phyloP scores from a whole-genome alignment of 1,140 invertebrate species.

The Halictus rubicundus region DNA sequence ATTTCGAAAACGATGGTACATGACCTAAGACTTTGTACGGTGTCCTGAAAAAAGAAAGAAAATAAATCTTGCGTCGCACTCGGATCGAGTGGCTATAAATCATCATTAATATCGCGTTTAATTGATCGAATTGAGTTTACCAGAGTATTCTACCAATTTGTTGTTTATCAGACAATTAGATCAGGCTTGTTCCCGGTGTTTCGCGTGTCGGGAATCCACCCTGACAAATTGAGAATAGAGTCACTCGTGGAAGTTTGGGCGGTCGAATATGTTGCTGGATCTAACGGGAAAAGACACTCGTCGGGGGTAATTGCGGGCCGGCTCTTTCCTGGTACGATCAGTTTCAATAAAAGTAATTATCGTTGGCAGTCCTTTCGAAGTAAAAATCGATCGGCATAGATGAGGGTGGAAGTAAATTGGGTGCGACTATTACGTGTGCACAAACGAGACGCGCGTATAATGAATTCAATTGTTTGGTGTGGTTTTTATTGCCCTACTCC shows the following conservation, averaged over 20 bases:
- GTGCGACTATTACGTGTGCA: slow-evolving; percentile 52
- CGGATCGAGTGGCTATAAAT: not conserved
- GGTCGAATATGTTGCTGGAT: not conserved
- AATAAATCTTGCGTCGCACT: not conserved
- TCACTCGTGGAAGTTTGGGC: slow-evolving; percentile 6
- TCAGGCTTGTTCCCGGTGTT: not conserved
- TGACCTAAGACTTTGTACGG: not conserved
- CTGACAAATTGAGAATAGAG: not conserved
- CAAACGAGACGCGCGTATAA: slow-evolving; percentile 58
- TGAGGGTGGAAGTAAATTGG: slow-evolving; percentile 61
- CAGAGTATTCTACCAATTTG: slow-evolving; percentile 15
- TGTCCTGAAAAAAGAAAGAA: not conserved
- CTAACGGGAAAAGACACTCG: slow-evolving; percentile 5
- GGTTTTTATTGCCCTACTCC: slow-evolving; percentile 62
- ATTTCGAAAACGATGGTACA: not conserved
- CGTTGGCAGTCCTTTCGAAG: slow-evolving; percentile 42
- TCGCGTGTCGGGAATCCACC: not conserved
- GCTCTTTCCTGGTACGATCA: slow-evolving; percentile 54
- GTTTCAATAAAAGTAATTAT: slow-evolving; percentile 66
- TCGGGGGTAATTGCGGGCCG: slow-evolving; percentile 50
- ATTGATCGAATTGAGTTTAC: slow-evolving; percentile 17
- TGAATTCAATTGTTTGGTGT: slow-evolving; percentile 65
- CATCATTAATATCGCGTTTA: not conserved
- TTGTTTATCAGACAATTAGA: not conserved
- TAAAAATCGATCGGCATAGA: slow-evolving; percentile 61